Conservation (phyloP, 2,797 vertebrate genomes). For the Tokudaia tokunoshimensis region DNA sequence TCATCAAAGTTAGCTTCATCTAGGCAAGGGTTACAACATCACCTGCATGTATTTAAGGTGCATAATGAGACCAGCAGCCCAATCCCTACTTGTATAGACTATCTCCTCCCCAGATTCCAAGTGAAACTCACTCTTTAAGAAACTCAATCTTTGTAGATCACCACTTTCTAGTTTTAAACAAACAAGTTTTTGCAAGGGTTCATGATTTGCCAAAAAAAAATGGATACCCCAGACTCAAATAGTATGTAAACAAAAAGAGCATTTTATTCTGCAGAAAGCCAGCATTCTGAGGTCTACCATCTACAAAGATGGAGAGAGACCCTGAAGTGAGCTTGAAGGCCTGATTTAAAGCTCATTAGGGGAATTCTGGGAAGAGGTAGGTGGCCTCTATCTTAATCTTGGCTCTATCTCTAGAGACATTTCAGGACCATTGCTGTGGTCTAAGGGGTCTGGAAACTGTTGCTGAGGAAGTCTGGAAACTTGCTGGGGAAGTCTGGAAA, state of each 20-base stretch:
- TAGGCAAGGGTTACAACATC: too few relatives aligned
- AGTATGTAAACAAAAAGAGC: not conserved
- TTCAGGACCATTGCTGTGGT: not conserved
- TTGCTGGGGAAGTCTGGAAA: too few relatives aligned
- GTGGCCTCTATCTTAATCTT: not conserved
- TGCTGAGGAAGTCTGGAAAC: too few relatives aligned
- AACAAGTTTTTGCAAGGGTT: not conserved
- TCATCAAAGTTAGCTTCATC: not conserved
- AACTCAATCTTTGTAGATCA: not conserved
- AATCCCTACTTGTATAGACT: too few relatives aligned
- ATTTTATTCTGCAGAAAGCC: not conserved
- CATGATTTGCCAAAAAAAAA: not conserved
- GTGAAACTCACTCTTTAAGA: not conserved
- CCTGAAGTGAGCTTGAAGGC: not conserved
- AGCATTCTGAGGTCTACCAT: not conserved
- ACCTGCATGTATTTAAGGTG: fast-evolving
- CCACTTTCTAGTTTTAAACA: not conserved
- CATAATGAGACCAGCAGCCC: too few relatives aligned
- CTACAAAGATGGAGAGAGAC: not conserved
- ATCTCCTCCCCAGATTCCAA: too few relatives aligned
- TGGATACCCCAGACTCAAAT: not conserved
- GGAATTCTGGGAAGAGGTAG: not conserved
- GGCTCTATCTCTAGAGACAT: not conserved
- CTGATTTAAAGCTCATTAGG: not conserved
- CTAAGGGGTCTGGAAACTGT: not conserved